Conservation (phyloP, 2,113 vertebrate species). For the Canis aureus region DNA sequence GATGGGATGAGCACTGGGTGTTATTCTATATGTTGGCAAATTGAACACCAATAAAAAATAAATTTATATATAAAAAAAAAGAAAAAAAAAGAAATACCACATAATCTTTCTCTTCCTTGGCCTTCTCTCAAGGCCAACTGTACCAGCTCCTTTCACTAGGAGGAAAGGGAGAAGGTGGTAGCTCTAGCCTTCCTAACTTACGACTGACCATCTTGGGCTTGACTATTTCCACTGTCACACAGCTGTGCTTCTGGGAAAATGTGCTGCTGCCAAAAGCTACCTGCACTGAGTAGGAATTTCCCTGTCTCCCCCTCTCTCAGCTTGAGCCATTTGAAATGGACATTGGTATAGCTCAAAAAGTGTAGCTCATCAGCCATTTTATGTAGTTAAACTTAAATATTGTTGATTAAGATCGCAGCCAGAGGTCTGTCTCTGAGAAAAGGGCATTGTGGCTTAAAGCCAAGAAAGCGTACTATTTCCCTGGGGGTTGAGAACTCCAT, state of each 20-base stretch:
- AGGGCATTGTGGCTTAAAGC: neutral
- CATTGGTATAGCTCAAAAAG: neutral
- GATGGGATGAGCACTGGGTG: no score
- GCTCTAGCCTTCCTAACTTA: neutral
- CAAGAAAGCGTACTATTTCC: neutral
- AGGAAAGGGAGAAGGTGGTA: neutral
- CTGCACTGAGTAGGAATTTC: accelerated
- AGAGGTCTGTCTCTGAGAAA: neutral
- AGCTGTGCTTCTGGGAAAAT: neutral
- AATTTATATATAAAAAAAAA: no score
- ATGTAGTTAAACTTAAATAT: neutral
- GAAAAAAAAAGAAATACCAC: neutral
- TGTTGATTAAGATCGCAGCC: neutral
- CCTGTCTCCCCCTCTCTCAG: neutral
- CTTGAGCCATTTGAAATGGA: neutral
- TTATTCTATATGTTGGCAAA: no score
- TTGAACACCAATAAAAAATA: no score
- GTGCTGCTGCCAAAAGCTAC: neutral
- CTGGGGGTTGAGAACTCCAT: neutral
- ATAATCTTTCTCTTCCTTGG: neutral
- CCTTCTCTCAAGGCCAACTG: neutral
- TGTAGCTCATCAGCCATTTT: neutral
- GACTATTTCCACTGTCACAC: no score
- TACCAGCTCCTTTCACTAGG: neutral
- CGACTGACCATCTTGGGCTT: neutral